phyloP scores from a whole-genome alignment of 2,797 vertebrate species.

The Paramormyrops hopkinsi region DNA sequence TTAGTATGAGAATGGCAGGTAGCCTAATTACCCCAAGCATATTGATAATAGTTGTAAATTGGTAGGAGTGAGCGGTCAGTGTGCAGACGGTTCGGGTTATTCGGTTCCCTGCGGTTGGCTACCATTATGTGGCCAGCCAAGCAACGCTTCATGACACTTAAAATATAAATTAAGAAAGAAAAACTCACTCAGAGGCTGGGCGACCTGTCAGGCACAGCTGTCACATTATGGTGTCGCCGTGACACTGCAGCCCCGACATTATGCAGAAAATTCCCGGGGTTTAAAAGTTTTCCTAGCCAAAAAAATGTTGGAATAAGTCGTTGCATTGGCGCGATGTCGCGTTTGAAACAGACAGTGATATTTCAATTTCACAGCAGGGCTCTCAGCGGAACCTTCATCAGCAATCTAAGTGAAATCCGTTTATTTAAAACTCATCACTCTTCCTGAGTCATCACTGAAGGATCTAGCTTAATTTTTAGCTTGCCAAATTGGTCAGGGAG shows the following conservation, averaged over 20 bases:
- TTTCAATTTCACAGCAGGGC: not conserved
- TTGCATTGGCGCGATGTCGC: not conserved
- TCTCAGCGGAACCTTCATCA: not conserved
- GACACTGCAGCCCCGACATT: not conserved
- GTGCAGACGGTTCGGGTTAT: not conserved
- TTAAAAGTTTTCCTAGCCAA: not conserved
- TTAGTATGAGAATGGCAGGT: constrained; percentile 9
- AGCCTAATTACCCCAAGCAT: constrained; percentile 19
- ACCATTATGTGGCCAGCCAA: not conserved
- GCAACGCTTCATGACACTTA: not conserved
- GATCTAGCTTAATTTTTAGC: not conserved
- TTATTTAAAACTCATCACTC: not conserved
- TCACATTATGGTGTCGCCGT: not conserved
- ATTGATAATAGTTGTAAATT: constrained; percentile 25
- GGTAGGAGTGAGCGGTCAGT: constrained; percentile 4
- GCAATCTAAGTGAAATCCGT: not conserved
- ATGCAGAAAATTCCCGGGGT: not conserved
- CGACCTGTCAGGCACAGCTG: not conserved
- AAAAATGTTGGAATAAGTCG: not conserved
- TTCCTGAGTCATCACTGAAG: not conserved
- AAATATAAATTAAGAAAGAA: not conserved
- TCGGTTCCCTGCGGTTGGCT: not conserved
- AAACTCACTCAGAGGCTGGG: not conserved
- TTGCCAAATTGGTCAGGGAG: not conserved
- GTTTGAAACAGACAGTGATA: not conserved